These are phyloP conservation scores for Drosophila nigricruria DNA, from an alignment of 2,888 invertebrate genomes.

Conservation along the genomic window DNA sequence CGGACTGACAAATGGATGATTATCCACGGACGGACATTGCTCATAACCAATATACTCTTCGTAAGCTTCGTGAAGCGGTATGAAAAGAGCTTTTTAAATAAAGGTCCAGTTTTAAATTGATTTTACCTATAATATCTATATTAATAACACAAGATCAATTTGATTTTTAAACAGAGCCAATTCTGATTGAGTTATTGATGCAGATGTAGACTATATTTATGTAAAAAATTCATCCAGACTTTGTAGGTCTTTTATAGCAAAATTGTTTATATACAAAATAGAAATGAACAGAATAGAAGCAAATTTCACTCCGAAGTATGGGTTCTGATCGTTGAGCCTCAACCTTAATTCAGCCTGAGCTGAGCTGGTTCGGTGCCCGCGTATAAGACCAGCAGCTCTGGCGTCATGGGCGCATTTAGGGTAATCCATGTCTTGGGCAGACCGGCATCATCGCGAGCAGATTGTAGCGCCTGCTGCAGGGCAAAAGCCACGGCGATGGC, in stretches of 20 bases:
- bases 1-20: no score
- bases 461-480: slow-evolving; percentile 89
- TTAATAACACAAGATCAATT: no score
- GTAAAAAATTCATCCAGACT: background rate
- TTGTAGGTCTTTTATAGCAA: background rate
- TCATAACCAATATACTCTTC: no score
- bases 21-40: no score
- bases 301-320: no score
- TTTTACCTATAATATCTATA: no score
- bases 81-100: no score
- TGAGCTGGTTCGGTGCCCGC: slow-evolving; percentile 74
- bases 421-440: slow-evolving; percentile 81
- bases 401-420: slow-evolving; percentile 83
- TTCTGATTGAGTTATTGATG: background rate
- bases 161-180: no score
- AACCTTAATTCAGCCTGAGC: slow-evolving; percentile 66
- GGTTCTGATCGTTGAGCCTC: slow-evolving; percentile 6
- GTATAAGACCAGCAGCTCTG: slow-evolving; percentile 79
- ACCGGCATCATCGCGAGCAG: slow-evolving; percentile 89
- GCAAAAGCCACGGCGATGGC: slow-evolving; percentile 88
- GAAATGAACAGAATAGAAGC: background rate
- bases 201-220: background rate
- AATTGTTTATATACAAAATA: background rate
- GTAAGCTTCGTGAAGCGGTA: no score
- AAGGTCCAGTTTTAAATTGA: no score